Evolutionary conservation across 2,888 invertebrate genomes (phyloP).

Genomic region (Harpalus rubripes): DNA sequence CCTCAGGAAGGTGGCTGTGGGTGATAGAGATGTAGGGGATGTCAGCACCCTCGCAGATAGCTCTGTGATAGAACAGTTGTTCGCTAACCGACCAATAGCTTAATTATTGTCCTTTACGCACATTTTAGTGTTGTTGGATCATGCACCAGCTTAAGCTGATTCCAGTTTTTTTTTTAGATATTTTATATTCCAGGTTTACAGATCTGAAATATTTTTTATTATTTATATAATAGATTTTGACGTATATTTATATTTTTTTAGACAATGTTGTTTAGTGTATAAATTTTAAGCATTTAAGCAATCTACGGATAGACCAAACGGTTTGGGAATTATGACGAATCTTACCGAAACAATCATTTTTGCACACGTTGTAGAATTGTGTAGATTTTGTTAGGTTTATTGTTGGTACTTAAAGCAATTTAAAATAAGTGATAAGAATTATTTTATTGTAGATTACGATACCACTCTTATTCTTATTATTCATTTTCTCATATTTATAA

Average conservation of each 20-base stretch:
- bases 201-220: constrained; percentile 39
- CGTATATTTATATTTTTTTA: constrained; percentile 50
- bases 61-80: constrained; percentile 89
- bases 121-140: constrained; percentile 42
- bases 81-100: constrained; percentile 83
- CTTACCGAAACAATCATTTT: constrained; percentile 28
- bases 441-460: constrained; percentile 52
- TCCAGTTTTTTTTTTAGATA: constrained; percentile 20
- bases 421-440: constrained; percentile 49
- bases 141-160: constrained; percentile 65
- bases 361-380: constrained; percentile 26
- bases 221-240: constrained; percentile 32
- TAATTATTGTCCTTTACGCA: constrained; percentile 68
- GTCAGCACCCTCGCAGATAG: constrained; percentile 96
- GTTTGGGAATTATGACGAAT: constrained; percentile 45
- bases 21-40: constrained; percentile 95
- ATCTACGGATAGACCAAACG: constrained; percentile 45
- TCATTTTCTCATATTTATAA: constrained; percentile 55
- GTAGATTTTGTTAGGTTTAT: constrained; percentile 40
- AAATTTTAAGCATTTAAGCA: constrained; percentile 31
- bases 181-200: constrained; percentile 42
- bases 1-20: constrained; percentile 93
- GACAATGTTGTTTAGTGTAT: constrained; percentile 15
- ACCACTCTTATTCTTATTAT: constrained; percentile 12
- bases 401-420: constrained; percentile 60